Conservation (phyloP, 2,113 vertebrate genomes). For the Chaenogobius annularis region DNA sequence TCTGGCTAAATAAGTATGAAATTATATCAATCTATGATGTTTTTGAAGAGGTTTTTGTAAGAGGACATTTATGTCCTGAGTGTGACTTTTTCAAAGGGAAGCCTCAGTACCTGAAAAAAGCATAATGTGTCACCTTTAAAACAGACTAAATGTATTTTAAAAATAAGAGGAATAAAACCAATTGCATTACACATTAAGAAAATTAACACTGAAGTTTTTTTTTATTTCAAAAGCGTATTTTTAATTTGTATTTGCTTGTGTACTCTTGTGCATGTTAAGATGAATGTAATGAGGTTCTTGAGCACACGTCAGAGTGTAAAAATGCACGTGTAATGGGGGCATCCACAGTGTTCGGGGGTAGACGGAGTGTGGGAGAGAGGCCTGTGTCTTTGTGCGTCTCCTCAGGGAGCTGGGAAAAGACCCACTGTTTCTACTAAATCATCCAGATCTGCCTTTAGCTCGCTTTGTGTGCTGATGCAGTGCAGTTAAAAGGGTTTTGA, state of each 20-base stretch:
- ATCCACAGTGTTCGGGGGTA: slow-evolving; percentile 17
- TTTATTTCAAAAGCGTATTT: slow-evolving; percentile 17
- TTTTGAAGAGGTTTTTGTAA: too few species aligned
- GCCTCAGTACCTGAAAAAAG: too few species aligned
- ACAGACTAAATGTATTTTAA: too few species aligned
- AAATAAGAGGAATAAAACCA: too few species aligned
- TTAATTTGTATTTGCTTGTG: background rate
- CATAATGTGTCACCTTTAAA: too few species aligned
- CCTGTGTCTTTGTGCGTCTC: slow-evolving; percentile 54
- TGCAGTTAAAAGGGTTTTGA: slow-evolving; percentile 18
- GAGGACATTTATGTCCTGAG: too few species aligned
- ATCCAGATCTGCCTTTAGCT: slow-evolving; percentile 37
- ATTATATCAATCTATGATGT: too few species aligned
- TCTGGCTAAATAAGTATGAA: too few species aligned
- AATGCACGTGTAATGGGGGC: slow-evolving; percentile 19
- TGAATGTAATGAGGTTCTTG: slow-evolving; percentile 45
- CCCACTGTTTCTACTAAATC: slow-evolving; percentile 37
- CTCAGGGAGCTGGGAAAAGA: slow-evolving; percentile 46
- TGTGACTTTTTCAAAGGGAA: too few species aligned
- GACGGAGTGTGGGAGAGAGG: slow-evolving; percentile 50
- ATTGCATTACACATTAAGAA: background rate
- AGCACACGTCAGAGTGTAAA: slow-evolving; percentile 38
- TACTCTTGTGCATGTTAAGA: slow-evolving; percentile 44
- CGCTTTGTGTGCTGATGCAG: slow-evolving; percentile 14
- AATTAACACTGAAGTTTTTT: background rate